A percentile compares a stretch with the other conserved stretches of the same genome.
Evolutionary conservation across 1,140 invertebrate species (phyloP).

Genomic region (Drosophila subpulchrella): DNA sequence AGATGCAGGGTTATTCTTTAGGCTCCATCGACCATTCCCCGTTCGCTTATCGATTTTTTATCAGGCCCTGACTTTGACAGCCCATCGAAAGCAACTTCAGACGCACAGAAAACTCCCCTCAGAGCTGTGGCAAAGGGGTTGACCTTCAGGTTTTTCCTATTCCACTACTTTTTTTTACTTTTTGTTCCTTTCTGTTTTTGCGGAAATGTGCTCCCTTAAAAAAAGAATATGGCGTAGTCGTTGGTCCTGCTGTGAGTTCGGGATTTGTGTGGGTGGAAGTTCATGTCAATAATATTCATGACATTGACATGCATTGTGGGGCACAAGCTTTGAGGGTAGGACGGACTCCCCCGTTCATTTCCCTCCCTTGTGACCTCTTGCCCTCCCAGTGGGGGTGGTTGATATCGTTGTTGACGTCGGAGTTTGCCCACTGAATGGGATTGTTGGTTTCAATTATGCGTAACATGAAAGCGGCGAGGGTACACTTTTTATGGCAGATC

Average conservation of each 20-base stretch:
- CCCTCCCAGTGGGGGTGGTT: slow-evolving; percentile 46
- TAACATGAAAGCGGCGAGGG: slow-evolving; percentile 61
- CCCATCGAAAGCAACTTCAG: slow-evolving; percentile 44
- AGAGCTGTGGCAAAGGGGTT: slow-evolving; percentile 59
- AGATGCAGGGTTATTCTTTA: slow-evolving; percentile 19
- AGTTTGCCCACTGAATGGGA: slow-evolving; percentile 62
- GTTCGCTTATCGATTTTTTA: slow-evolving; percentile 75
- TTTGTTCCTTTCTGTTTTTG: slow-evolving; percentile 14
- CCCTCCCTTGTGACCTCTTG: neutral
- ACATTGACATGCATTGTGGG: slow-evolving; percentile 80
- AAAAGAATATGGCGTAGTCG: slow-evolving; percentile 52
- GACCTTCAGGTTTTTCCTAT: slow-evolving; percentile 60
- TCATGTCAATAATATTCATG: slow-evolving; percentile 81
- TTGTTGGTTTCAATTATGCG: slow-evolving; percentile 75
- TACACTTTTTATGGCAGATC: slow-evolving; percentile 18
- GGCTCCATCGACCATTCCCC: slow-evolving; percentile 18
- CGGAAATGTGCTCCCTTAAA: slow-evolving; percentile 47
- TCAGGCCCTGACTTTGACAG: slow-evolving; percentile 69
- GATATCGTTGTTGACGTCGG: slow-evolving; percentile 4
- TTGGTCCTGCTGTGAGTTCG: slow-evolving; percentile 9
- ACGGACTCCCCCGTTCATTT: slow-evolving; percentile 3
- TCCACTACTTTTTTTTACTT: neutral
- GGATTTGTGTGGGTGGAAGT: slow-evolving; percentile 47
- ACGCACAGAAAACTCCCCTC: slow-evolving; percentile 26
- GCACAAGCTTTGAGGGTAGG: slow-evolving; percentile 36